A percentile compares a stretch with the other conserved stretches of the same genome.
Conservation (phyloP, 2,113 vertebrate species). For the Rhabdomys dilectus region DNA sequence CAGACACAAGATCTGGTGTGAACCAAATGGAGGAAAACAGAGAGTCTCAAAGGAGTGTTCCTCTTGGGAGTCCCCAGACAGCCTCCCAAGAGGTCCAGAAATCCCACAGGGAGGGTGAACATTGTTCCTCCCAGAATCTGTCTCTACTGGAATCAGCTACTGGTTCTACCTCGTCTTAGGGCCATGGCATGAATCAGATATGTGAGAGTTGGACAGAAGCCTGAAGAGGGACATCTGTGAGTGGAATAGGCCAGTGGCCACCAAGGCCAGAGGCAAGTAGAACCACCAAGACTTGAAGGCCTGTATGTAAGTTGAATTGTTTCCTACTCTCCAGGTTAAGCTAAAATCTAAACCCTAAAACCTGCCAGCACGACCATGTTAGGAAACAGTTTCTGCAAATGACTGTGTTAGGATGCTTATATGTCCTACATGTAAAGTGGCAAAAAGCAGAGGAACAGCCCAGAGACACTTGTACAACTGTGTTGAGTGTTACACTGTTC, state of each 20-base stretch:
- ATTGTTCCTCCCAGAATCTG: neutral
- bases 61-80: neutral
- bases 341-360: neutral
- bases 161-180: neutral
- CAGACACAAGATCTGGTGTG: neutral
- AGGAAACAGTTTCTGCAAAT: neutral
- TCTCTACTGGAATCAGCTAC: neutral
- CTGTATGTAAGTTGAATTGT: neutral
- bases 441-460: neutral
- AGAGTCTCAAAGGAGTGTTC: neutral
- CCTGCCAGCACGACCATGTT: neutral
- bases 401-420: neutral
- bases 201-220: neutral
- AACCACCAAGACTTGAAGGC: neutral
- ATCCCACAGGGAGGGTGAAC: neutral
- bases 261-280: neutral
- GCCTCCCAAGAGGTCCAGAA: neutral
- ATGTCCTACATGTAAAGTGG: neutral
- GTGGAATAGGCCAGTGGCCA: neutral
- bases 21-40: neutral
- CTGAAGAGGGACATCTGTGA: neutral
- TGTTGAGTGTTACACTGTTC: too few species aligned
- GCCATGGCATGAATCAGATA: neutral
- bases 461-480: neutral
- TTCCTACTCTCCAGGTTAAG: too few species aligned